phyloP scores from a whole-genome alignment of 2,797 vertebrate species.

The Botia kubotai region DNA sequence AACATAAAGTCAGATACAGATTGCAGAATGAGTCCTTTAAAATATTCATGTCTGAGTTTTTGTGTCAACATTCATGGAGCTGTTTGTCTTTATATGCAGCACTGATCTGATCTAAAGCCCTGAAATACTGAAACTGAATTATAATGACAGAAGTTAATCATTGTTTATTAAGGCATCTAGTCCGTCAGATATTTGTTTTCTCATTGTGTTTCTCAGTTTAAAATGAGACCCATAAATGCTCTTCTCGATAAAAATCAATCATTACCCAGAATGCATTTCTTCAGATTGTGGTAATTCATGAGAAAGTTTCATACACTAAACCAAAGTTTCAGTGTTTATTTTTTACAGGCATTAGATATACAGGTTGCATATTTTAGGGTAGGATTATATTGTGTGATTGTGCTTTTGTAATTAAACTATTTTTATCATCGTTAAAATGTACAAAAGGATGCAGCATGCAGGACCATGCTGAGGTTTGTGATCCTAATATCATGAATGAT shows the following conservation, averaged over 20 bases:
- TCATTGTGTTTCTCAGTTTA: not conserved
- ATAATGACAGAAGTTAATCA: constrained; percentile 30
- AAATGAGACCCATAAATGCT: constrained; percentile 5
- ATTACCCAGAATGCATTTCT: constrained; percentile 3
- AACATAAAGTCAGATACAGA: constrained; percentile 63
- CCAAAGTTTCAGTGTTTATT: constrained; percentile 47
- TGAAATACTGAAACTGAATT: not conserved
- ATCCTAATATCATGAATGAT: not conserved
- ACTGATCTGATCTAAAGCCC: constrained; percentile 1
- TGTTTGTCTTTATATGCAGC: not conserved
- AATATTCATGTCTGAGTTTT: not conserved
- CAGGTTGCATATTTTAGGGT: not conserved
- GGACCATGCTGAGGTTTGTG: not conserved
- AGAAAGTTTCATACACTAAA: constrained; percentile 31
- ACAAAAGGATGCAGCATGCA: not conserved
- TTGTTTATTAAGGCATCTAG: constrained; percentile 12
- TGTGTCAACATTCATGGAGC: too few species aligned
- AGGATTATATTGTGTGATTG: not conserved
- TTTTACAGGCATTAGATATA: constrained; percentile 46
- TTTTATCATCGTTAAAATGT: not conserved
- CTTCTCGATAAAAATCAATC: not conserved
- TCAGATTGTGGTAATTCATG: constrained; percentile 3
- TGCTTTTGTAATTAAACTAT: not conserved
- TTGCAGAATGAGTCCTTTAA: not conserved
- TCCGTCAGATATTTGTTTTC: not conserved